Conservation (phyloP, 2,888 invertebrate species). For the Ephialtes manifestator region DNA sequence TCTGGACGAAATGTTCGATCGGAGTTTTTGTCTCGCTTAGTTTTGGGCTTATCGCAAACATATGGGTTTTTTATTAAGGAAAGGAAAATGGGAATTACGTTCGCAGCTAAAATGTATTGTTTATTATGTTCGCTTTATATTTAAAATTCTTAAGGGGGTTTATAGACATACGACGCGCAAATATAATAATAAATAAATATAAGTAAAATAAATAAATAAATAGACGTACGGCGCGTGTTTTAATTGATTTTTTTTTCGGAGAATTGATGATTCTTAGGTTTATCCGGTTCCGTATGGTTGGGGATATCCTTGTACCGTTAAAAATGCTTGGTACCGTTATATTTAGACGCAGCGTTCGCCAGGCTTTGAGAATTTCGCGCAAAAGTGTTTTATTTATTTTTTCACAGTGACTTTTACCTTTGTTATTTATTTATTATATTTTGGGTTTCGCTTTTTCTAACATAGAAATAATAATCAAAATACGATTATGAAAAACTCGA, state of each 20-base stretch:
- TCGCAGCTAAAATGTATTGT: neutral
- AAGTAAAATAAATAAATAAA: too few relatives aligned
- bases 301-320: conserved; percentile 61
- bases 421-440: neutral
- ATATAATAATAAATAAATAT: too few relatives aligned
- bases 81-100: neutral
- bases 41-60: too few relatives aligned
- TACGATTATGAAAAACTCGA: neutral
- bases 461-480: neutral
- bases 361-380: neutral
- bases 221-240: neutral
- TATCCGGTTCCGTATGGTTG: conserved; percentile 33
- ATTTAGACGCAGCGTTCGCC: conserved; percentile 37
- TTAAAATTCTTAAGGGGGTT: neutral
- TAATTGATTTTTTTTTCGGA: neutral
- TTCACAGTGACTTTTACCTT: neutral
- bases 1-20: too few relatives aligned
- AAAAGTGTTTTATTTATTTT: conserved; percentile 5
- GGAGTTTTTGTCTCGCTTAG: too few relatives aligned
- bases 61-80: neutral
- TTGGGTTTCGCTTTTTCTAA: neutral
- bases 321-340: conserved; percentile 64
- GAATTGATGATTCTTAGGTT: neutral
- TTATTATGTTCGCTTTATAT: neutral
- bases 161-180: neutral